Percentiles rank a stretch among this genome's conserved stretches.
These are phyloP conservation scores for Anthophora plumipes DNA, from an alignment of 2,888 invertebrate genomes.

Conservation along the genomic window DNA sequence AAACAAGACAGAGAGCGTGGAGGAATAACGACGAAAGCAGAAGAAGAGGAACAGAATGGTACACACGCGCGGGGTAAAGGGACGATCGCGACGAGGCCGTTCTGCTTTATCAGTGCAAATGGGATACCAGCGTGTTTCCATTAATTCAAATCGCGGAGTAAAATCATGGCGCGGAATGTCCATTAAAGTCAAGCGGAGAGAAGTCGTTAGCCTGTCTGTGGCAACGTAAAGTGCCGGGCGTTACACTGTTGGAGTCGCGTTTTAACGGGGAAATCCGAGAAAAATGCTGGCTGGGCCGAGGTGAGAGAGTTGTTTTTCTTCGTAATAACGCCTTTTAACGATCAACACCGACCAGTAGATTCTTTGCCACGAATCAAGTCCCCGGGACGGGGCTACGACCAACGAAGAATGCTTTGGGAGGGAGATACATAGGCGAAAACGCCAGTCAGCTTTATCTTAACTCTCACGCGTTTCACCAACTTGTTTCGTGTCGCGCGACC, in stretches of 20 bases:
- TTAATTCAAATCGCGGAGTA: slow-evolving; percentile 80
- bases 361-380: slow-evolving; percentile 41
- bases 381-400: background rate
- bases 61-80: slow-evolving; percentile 23
- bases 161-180: slow-evolving; percentile 75
- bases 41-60: background rate
- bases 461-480: background rate
- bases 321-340: slow-evolving; percentile 56
- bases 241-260: slow-evolving; percentile 44
- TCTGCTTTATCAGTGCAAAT: slow-evolving; percentile 71
- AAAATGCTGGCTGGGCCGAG: slow-evolving; percentile 35
- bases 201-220: slow-evolving; percentile 70
- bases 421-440: slow-evolving; percentile 15
- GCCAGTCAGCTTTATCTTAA: slow-evolving; percentile 24
- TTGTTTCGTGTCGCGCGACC: background rate
- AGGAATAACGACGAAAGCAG: background rate
- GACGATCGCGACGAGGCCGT: slow-evolving; percentile 52
- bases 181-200: slow-evolving; percentile 69
- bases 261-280: slow-evolving; percentile 46
- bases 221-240: slow-evolving; percentile 49
- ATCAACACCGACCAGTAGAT: slow-evolving; percentile 20
- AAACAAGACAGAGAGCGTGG: background rate
- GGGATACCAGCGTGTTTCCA: slow-evolving; percentile 78
- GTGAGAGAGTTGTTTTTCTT: slow-evolving; percentile 44
- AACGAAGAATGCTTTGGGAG: background rate